phyloP scores from a whole-genome alignment of 1,140 invertebrate species.

The Periplaneta americana region DNA sequence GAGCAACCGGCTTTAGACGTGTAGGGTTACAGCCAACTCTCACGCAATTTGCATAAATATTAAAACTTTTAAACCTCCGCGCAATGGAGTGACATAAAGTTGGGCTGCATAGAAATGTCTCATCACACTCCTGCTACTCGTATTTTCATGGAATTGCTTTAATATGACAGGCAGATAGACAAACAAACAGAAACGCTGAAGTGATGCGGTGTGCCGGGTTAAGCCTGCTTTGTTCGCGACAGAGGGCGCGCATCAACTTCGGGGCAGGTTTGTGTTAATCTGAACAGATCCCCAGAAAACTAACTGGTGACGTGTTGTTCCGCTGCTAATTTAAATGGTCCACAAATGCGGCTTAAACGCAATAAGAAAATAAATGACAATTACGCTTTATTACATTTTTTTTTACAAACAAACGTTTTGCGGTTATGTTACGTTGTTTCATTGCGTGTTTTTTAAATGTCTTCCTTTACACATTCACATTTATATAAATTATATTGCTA shows the following conservation, averaged over 20 bases:
- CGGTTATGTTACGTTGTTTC: no score
- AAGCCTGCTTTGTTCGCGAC: not conserved
- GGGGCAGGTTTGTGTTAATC: not conserved
- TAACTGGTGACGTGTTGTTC: not conserved
- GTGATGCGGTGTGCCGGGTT: no score
- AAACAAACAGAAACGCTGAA: not conserved
- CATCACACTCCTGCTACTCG: not conserved
- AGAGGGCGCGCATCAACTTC: not conserved
- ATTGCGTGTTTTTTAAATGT: no score
- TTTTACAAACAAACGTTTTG: no score
- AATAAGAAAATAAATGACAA: not conserved
- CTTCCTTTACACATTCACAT: no score
- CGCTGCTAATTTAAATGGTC: no score
- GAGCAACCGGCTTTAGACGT: no score
- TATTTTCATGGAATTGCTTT: not conserved
- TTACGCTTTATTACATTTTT: no score
- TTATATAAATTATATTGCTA: no score
- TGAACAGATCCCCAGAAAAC: no score
- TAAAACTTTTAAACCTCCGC: not conserved
- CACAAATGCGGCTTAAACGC: not conserved
- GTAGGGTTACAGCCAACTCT: no score
- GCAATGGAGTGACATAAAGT: not conserved
- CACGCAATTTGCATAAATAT: not conserved
- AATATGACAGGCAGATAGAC: not conserved
- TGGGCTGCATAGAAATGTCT: not conserved